Evolutionary conservation across 2,113 vertebrate species (phyloP).

Genomic region (Deroptyus accipitrinus): DNA sequence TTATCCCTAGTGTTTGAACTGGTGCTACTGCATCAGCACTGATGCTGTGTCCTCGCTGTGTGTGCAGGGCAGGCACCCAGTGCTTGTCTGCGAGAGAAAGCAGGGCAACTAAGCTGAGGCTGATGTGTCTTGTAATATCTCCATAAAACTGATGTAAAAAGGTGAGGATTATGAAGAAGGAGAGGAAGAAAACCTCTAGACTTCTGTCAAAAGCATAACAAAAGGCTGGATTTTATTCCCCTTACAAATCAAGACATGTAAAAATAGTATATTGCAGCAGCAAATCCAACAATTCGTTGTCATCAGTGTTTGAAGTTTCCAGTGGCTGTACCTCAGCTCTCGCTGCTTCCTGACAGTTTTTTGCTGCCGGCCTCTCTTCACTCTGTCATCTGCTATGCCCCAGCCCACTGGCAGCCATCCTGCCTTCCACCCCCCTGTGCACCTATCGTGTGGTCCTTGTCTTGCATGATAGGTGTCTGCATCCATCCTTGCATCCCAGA

Average conservation of each 20-base stretch:
- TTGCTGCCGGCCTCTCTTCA: background rate
- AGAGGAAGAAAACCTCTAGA: no score
- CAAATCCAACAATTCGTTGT: background rate
- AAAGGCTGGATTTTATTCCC: background rate
- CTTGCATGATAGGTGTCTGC: background rate
- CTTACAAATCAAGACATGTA: background rate
- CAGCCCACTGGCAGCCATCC: background rate
- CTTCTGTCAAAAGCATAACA: background rate
- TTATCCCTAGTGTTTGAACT: fast-evolving
- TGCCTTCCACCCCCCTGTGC: background rate
- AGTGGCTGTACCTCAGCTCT: background rate
- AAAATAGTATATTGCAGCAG: background rate
- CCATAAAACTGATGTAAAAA: background rate
- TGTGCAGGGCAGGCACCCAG: fast-evolving
- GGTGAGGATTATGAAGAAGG: background rate
- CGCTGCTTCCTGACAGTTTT: background rate
- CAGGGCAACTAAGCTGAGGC: background rate
- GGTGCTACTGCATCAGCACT: background rate
- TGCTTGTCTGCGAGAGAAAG: background rate
- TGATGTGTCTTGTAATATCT: fast-evolving
- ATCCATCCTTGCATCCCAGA: background rate
- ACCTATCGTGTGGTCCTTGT: fast-evolving
- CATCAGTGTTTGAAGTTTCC: background rate
- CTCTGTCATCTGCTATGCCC: background rate
- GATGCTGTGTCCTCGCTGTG: background rate